Conservation (phyloP, 2,113 vertebrate genomes). For the Atrichornis clamosus region DNA sequence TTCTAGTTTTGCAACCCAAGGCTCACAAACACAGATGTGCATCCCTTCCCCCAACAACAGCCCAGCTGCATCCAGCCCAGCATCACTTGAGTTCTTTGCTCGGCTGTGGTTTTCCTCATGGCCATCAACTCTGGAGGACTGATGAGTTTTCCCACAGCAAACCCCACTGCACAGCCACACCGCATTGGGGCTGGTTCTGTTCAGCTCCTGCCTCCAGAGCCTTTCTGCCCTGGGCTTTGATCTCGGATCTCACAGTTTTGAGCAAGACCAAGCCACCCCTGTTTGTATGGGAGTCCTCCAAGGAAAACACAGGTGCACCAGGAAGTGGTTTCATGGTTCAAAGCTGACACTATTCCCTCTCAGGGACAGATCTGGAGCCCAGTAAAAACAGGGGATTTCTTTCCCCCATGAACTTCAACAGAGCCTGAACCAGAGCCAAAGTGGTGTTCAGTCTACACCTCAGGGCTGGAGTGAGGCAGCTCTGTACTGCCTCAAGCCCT, state of each 20-base stretch:
- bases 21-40: accelerated
- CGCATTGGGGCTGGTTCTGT: background rate
- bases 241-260: background rate
- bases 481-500: background rate
- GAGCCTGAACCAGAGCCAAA: background rate
- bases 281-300: background rate
- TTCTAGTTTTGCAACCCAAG: background rate
- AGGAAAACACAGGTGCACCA: slow-evolving; percentile 29
- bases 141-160: background rate
- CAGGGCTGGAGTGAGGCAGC: background rate
- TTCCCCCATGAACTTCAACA: background rate
- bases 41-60: background rate
- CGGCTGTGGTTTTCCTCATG: background rate
- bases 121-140: background rate
- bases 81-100: background rate
- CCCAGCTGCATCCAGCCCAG: background rate
- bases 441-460: background rate
- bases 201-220: background rate
- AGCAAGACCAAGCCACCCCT: background rate
- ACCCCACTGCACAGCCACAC: background rate
- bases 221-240: background rate
- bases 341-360: background rate
- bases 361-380: background rate
- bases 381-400: background rate
- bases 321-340: background rate